A percentile compares a stretch with the other conserved stretches of the same genome.
Conservation (phyloP, 2,888 invertebrate genomes). For the Rhagonycha fulva region DNA sequence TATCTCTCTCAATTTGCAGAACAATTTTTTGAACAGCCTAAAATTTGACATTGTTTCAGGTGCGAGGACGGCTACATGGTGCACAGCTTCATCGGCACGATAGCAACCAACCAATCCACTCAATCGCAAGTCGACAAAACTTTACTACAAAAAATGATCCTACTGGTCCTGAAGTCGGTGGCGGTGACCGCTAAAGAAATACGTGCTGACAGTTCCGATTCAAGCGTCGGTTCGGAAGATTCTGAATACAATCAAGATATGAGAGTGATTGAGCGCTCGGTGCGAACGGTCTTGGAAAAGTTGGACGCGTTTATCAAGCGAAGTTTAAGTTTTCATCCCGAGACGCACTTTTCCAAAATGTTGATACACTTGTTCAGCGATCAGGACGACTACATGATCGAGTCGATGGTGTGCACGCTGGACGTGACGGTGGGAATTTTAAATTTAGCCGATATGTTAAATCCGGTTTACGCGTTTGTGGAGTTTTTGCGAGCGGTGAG, state of each 20-base stretch:
- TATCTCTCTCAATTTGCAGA: no score
- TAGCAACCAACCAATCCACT: constrained; percentile 45
- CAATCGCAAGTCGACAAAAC: constrained; percentile 68
- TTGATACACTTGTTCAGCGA: constrained; percentile 86
- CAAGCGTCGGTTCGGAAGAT: constrained; percentile 82
- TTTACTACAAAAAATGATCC: constrained; percentile 81
- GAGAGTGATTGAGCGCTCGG: constrained; percentile 85
- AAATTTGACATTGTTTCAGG: constrained; percentile 25
- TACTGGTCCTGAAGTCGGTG: constrained; percentile 86
- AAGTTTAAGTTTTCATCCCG: constrained; percentile 83
- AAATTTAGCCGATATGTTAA: constrained; percentile 79
- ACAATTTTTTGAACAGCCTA: background rate
- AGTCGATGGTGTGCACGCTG: constrained; percentile 89
- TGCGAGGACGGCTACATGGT: constrained; percentile 51
- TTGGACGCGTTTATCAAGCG: constrained; percentile 82
- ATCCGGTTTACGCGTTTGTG: constrained; percentile 85
- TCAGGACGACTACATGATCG: constrained; percentile 89
- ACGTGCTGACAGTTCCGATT: constrained; percentile 80
- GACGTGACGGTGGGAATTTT: constrained; percentile 87
- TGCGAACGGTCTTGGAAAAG: constrained; percentile 80
- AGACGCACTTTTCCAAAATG: constrained; percentile 86
- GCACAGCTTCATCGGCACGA: constrained; percentile 54
- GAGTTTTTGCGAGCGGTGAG: constrained; percentile 84
- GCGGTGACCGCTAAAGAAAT: constrained; percentile 91
- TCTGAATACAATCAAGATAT: constrained; percentile 88